A percentile compares a stretch with the other conserved stretches of the same genome.
Evolutionary conservation across 1,140 invertebrate species (phyloP).

Genomic region (Penaeus japonicus): DNA sequence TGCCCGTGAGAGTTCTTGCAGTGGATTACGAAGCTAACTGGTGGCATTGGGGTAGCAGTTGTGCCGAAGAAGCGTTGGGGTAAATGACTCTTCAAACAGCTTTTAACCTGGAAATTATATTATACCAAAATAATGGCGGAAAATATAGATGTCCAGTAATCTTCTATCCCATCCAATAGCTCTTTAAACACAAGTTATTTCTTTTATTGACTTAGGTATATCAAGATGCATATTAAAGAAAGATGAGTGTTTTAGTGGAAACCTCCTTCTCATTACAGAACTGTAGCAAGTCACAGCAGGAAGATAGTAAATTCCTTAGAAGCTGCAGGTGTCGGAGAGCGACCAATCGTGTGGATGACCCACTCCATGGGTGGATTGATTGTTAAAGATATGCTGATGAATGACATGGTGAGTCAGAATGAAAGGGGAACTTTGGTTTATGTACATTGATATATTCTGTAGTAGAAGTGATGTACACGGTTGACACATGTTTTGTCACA

Average conservation of each 20-base stretch:
- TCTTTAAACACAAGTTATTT: not conserved
- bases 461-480: too few relatives aligned
- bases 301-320: not conserved
- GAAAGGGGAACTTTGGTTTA: not conserved
- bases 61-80: not conserved
- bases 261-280: not conserved
- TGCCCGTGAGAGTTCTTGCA: slow-evolving; percentile 43
- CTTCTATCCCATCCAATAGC: not conserved
- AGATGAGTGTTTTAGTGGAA: too few relatives aligned
- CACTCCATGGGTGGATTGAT: slow-evolving; percentile 53
- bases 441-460: too few relatives aligned
- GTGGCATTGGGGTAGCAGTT: not conserved
- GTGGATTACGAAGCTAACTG: slow-evolving; percentile 24
- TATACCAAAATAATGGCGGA: not conserved
- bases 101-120: not conserved
- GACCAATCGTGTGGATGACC: slow-evolving; percentile 44
- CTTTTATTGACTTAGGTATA: not conserved
- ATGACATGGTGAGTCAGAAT: not conserved
- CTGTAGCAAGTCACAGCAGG: slow-evolving; percentile 1
- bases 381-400: slow-evolving; percentile 37
- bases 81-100: not conserved
- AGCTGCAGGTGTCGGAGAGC: slow-evolving; percentile 41
- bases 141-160: not conserved
- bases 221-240: too few relatives aligned
- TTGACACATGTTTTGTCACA: too few relatives aligned